These are phyloP conservation scores for Cheilinus undulatus DNA, from an alignment of 2,113 vertebrate species.

Conservation along the genomic window DNA sequence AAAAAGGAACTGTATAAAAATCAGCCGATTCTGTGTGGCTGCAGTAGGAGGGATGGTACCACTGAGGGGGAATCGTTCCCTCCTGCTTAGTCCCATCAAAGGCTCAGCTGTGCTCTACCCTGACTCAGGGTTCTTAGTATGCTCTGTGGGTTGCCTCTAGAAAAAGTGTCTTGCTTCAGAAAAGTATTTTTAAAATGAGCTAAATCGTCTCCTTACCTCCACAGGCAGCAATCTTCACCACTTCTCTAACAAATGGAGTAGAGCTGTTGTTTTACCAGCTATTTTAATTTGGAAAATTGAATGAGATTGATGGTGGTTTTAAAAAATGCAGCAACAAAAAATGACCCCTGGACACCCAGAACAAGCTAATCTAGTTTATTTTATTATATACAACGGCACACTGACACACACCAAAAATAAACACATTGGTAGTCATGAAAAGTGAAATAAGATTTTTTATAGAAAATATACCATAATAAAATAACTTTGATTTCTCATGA, in stretches of 20 bases:
- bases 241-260: conserved; percentile 2
- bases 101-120: conserved; percentile 57
- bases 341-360: too few relatives aligned
- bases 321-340: too few relatives aligned
- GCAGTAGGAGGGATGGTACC: conserved; percentile 21
- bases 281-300: too few relatives aligned
- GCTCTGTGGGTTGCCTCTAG: conserved; percentile 36
- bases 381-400: too few relatives aligned
- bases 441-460: too few relatives aligned
- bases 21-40: conserved; percentile 6
- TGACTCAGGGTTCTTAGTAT: conserved; percentile 66
- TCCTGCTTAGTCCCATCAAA: conserved; percentile 64
- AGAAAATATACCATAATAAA: too few relatives aligned
- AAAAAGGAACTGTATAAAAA: conserved; percentile 7
- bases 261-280: too few relatives aligned
- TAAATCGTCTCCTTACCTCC: conserved; percentile 11
- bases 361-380: too few relatives aligned
- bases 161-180: conserved; percentile 17
- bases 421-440: too few relatives aligned
- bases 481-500: too few relatives aligned
- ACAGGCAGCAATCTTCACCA: conserved; percentile 1
- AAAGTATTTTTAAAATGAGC: conserved; percentile 14
- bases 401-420: too few relatives aligned
- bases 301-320: too few relatives aligned
- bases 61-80: conserved; percentile 44